Percentiles rank a stretch among this genome's conserved stretches.
Conservation (phyloP, 2,113 vertebrate genomes). For the Chelonoidis abingdonii region DNA sequence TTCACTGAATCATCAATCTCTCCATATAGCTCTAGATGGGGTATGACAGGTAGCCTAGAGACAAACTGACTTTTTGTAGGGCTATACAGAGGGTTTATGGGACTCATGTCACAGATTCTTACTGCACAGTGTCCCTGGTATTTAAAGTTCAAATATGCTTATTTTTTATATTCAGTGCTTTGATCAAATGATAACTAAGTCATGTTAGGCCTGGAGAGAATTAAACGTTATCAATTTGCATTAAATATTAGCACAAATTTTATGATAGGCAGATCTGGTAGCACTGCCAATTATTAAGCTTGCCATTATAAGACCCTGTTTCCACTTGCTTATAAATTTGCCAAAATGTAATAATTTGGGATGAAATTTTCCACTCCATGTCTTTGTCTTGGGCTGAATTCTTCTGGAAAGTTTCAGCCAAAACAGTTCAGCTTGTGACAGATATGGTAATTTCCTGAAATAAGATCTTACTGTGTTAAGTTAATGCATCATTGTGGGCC, state of each 20-base stretch:
- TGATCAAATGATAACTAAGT: neutral
- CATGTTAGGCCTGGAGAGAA: neutral
- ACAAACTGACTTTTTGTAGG: slow-evolving; percentile 60
- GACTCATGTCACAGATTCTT: neutral
- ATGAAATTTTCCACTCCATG: neutral
- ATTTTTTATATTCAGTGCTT: neutral
- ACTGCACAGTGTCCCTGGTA: slow-evolving; percentile 20
- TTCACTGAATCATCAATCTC: slow-evolving; percentile 31
- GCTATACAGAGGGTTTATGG: rapidly evolving
- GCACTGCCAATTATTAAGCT: neutral
- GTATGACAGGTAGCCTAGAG: slow-evolving; percentile 43
- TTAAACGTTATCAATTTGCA: neutral
- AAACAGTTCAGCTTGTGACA: neutral
- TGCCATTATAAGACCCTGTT: neutral
- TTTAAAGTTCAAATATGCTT: slow-evolving; percentile 9
- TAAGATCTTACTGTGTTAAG: too few relatives aligned
- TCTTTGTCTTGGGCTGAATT: neutral
- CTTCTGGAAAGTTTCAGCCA: neutral
- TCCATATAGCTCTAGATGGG: neutral
- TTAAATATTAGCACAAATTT: neutral
- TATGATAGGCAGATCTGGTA: neutral
- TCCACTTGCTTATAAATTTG: neutral
- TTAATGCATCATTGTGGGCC: too few relatives aligned
- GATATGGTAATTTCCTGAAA: too few relatives aligned
- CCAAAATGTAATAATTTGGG: neutral